Percentiles rank a stretch among this genome's conserved stretches.
Evolutionary conservation across 2,797 vertebrate species (phyloP).

Genomic region (Smutsia temminckii): DNA sequence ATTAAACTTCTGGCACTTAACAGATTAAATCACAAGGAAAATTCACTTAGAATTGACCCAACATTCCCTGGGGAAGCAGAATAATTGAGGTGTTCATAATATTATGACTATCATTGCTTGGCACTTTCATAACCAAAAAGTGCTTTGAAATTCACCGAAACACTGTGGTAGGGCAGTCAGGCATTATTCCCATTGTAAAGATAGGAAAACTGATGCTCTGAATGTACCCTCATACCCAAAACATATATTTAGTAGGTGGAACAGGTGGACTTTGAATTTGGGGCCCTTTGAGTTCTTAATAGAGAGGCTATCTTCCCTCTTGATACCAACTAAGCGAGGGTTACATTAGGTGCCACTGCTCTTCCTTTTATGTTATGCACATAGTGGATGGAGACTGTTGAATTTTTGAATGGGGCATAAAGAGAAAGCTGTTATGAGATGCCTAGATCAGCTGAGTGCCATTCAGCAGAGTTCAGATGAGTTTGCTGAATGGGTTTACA

Average conservation of each 20-base stretch:
- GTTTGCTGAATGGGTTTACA: slow-evolving; percentile 70
- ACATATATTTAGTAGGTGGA: neutral
- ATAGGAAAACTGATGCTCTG: neutral
- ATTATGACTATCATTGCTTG: neutral
- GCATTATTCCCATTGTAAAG: neutral
- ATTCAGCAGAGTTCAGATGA: slow-evolving; percentile 23
- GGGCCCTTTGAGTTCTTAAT: neutral
- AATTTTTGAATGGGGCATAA: neutral
- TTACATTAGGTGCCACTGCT: neutral
- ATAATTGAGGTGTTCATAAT: slow-evolving; percentile 41
- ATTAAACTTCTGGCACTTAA: slow-evolving; percentile 64
- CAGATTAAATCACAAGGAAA: slow-evolving; percentile 53
- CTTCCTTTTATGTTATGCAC: neutral
- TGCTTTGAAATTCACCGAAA: neutral
- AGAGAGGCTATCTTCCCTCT: neutral
- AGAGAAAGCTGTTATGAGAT: neutral
- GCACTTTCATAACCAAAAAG: slow-evolving; percentile 6
- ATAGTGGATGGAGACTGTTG: neutral
- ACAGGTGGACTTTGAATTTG: neutral
- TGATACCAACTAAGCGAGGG: neutral
- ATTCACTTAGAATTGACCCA: slow-evolving; percentile 37
- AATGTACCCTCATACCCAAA: neutral
- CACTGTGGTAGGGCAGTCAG: neutral
- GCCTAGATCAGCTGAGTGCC: slow-evolving; percentile 8
- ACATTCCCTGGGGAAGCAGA: slow-evolving; percentile 44